Evolutionary conservation across 2,888 invertebrate genomes (phyloP), one percentile per base, ranked within the genome.

Genomic region (Odiellus spinosus): DNA sequence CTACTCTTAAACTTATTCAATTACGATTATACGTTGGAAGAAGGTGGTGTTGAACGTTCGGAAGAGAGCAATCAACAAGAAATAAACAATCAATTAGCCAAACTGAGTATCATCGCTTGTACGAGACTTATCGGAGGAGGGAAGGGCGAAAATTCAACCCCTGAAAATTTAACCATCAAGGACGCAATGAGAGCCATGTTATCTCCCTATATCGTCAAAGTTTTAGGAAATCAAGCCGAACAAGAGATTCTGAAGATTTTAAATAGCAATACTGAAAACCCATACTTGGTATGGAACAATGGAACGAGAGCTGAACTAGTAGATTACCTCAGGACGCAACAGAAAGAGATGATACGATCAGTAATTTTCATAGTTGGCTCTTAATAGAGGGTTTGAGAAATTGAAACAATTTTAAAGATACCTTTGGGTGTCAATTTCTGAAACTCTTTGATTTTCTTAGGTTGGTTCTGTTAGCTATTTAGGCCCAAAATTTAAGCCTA

Each of bases 271-370:
- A 84, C 86, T 61, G 82, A 86, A 55, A 91, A 83, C 60, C 98
- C 98, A 0, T 93, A 96, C 67, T 72, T 99, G 20, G 81, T 98
- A 39, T 99, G 98, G 98, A 87, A 98, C 68, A 98, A 98, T 68
- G 82, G 83, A 6, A 96, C 96, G 0, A 73, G 98, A 55, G 85
- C 85, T 0, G 95, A 98, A 66, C 71, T 98, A 2, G 72, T 76
- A 36, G 95, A 96, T 61, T 86, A 85, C 62, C 70, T 98, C 4
- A 80, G 82, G 52, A 74, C 73, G 42, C 79, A 82, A 60, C 72
- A 80, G 45, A 65, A 64, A 44, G 61, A 64, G n/a, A 62, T 65
- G 50, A 63, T 68, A 39, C 61, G 64, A 59, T 66, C 64, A 21
- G 67, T 67, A 55, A 56, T 60, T 61, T 46, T 15, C 19, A 18